Evolutionary conservation across 2,888 invertebrate species (phyloP), one percentile per base, ranked within the genome.

Genomic region (Lithophane leautieri): DNA sequence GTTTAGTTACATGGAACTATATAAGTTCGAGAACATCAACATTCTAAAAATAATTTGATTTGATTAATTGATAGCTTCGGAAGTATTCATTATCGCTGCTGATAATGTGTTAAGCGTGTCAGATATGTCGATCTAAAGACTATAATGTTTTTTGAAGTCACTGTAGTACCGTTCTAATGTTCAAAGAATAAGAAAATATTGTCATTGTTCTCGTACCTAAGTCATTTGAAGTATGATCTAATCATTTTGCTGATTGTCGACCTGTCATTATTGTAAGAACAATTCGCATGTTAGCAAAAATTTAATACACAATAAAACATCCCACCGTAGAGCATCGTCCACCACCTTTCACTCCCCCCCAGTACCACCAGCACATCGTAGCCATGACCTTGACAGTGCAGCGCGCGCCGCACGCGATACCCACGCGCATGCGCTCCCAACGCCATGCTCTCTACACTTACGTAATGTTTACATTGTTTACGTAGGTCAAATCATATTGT

Each of bases 351-450:
- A 44, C 77, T 54, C 61, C 66, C 69, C 22, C 16, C 11, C n/a
- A 1, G 25, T 6, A 2, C 42, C n/a, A 8, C 22, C 65, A 56
- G 22, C 50, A 66, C 76, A 54, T 54, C 42, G 56, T 66, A 66
- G 61, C 61, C 70, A 16, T 78, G 85, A 73, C 85, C 87, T 83
- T 86, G 87, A 63, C 85, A 82, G 70, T 84, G 65, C 4, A 28
- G 77, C 62, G 68, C 75, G 78, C 76, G 79, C 34, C 16, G 62
- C 40, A 44, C 56, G 44, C 68, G 56, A 60, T 60, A 6, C 47
- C 25, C 76, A 61, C 56, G 73, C 50, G 68, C 42, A 16, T 34
- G 47, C 40, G 34, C 62, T 11, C 28, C 14, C 28, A 4, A 3
- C 73, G 65, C 50, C 50, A 40, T n/a, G 28, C 54, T 52, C 25